Percentiles rank a stretch among this genome's conserved stretches.
phyloP scores from a whole-genome alignment of 2,113 vertebrate species.

The Xiphophorus couchianus region DNA sequence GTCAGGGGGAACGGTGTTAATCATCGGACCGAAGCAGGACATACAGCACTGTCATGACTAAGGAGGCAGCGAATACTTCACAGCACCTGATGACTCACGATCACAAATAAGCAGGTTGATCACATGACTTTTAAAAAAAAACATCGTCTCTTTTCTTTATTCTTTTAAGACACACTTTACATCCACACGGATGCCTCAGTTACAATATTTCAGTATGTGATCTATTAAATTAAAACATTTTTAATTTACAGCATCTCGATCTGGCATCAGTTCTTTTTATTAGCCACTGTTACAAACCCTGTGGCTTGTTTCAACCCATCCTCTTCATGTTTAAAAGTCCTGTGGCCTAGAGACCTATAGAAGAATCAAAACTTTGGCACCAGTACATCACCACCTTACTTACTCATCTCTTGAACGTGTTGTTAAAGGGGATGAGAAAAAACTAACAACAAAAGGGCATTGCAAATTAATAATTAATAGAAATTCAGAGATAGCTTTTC shows the following conservation, averaged over 20 bases:
- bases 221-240: not conserved
- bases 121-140: conserved; percentile 33
- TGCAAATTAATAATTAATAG: not conserved
- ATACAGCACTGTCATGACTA: conserved; percentile 23
- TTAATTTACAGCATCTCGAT: not conserved
- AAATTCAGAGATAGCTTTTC: not conserved
- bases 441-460: not conserved
- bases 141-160: not conserved
- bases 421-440: not conserved
- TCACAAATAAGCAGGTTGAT: conserved; percentile 55
- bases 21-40: conserved; percentile 32
- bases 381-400: not conserved
- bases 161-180: not conserved
- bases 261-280: not conserved
- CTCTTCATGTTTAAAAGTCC: not conserved
- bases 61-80: conserved; percentile 27
- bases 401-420: not conserved
- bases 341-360: not conserved
- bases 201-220: not conserved
- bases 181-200: not conserved
- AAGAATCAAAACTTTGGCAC: not conserved
- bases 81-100: conserved; percentile 60
- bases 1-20: conserved; percentile 19
- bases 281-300: not conserved
- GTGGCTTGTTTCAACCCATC: not conserved